Evolutionary conservation across 2,113 vertebrate species (phyloP).

Genomic region (Myiozetetes cayanensis): DNA sequence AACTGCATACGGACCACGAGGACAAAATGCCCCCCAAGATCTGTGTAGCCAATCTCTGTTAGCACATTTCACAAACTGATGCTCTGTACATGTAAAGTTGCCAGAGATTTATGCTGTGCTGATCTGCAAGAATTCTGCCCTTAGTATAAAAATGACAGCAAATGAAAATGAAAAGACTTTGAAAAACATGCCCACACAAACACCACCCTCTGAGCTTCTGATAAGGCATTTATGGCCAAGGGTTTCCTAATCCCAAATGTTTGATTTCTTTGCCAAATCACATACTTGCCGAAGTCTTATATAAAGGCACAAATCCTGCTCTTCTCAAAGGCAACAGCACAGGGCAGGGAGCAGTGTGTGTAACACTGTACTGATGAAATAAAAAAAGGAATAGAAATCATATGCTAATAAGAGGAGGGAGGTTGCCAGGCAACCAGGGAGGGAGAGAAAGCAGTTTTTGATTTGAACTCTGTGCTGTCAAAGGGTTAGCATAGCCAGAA

Average conservation of each 20-base stretch:
- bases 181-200: conserved; percentile 45
- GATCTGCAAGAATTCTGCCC: conserved; percentile 13
- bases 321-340: not conserved
- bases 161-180: conserved; percentile 28
- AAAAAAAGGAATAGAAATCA: conserved; percentile 68
- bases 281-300: not conserved
- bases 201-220: conserved; percentile 29
- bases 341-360: conserved; percentile 25
- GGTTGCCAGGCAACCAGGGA: conserved; percentile 68
- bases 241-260: conserved; percentile 49
- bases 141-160: conserved; percentile 26
- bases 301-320: conserved; percentile 42
- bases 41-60: not conserved
- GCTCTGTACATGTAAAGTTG: not conserved
- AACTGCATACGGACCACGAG: not conserved
- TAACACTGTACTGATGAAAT: conserved; percentile 50
- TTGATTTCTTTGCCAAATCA: conserved; percentile 42
- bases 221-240: conserved; percentile 43
- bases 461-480: conserved; percentile 61
- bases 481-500: conserved; percentile 65
- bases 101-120: not conserved
- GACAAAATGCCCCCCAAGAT: not conserved
- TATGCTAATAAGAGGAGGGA: conserved; percentile 69
- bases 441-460: conserved; percentile 59
- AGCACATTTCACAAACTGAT: not conserved